Evolutionary conservation across 2,797 vertebrate genomes (phyloP), one percentile per base, ranked within the genome.

Genomic region (Tarsius wallacei): DNA sequence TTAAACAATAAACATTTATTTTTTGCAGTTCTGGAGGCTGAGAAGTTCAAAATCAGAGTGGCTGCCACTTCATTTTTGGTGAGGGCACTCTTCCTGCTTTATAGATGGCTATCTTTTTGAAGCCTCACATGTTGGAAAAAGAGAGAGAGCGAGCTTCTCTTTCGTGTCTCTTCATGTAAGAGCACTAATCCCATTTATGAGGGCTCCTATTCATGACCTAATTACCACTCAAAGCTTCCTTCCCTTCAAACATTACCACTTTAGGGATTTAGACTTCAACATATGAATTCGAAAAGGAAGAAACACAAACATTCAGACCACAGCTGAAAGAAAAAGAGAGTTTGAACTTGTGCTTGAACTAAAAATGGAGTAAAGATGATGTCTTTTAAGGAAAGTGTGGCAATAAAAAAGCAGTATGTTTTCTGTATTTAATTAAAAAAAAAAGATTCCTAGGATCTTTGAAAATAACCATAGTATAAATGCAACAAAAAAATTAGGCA

Each of bases 341-440:
- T 57, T 13, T 17, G 10, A 53, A 74, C 0, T 68, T 80, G 6
- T 47, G 51, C 11, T 83, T 59, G 7, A 94, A 87, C 7, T 21
- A 10, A 42, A 88, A 9, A 1, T 57, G 49, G 86, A 91, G 3
- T 17, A 86, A 71, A 76, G 1, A 7, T 88, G 31, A 83, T 5
- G 1, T 64, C 26, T 64, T 73, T 77, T 49, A 82, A 89, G 13
- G 3, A 82, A 89, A 10, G 0, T 81, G 31, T 47, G 21, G 16
- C 22, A 88, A 63, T 3, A 76, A n/a, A 53, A 42, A 49, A 2
- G 57, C 42, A n/a, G n/a, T 68, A 76, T 74, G 5, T 31, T 31
- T 78, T 57, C 42, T 77, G 11, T 36, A 77, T 84, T 93, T 81
- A 59, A 77, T 55, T 78, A 59, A 78, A 57, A 57, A 85, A 85